Base-by-base conservation (phyloP, 2,888 invertebrate species). In the Hermodice carunculata region DNA sequence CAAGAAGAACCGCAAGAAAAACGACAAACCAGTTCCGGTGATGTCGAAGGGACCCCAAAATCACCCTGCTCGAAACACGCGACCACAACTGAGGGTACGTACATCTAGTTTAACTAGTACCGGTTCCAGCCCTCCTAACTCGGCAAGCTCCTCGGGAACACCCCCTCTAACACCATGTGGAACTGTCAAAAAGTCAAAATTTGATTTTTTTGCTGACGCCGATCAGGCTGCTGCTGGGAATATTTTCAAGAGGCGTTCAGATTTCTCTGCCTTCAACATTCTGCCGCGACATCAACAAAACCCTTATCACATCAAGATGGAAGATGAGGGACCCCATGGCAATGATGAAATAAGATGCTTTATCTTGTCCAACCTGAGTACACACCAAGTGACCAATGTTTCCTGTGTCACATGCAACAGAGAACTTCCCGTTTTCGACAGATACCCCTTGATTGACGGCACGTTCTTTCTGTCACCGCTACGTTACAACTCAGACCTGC, bases 271-370 rank as follows among this genome's bases (percentile, higher is more conserved):
- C 60, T 84, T 86, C 70, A 80, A 74, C 61, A 71, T 77, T 78
- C 90, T 98, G 83, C 98, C 98, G 76, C 92, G 92, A 87, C 93
- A 95, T 86, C 97, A 97, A 89, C 92, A 96, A 86, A 98, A 98
- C 90, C 96, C 97, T 83, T 98, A 97, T 90, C 96, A 98, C 90
- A 97, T 98, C 86, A 98, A 98, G 94, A 96, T 98, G 90, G 98
- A 98, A 88, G 98, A 98, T 85, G 98, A 98, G 86, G 96, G 96
- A 71, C 95, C 96, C 87, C 96, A 96, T 86, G 98, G 98, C 80
- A 98, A 98, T 87, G 98, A 98, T 86, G 98, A 98, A 86, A 97
- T 96, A 53, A 91, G 98, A 76, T 93, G 95, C 83, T 98, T 98
- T 89, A 94, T 98, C 79, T 89, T 98, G 84, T 95, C 96, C 68